Percentiles rank a stretch among this genome's conserved stretches.
These are phyloP conservation scores for Mantis religiosa DNA, from an alignment of 2,888 invertebrate species.

Conservation along the genomic window DNA sequence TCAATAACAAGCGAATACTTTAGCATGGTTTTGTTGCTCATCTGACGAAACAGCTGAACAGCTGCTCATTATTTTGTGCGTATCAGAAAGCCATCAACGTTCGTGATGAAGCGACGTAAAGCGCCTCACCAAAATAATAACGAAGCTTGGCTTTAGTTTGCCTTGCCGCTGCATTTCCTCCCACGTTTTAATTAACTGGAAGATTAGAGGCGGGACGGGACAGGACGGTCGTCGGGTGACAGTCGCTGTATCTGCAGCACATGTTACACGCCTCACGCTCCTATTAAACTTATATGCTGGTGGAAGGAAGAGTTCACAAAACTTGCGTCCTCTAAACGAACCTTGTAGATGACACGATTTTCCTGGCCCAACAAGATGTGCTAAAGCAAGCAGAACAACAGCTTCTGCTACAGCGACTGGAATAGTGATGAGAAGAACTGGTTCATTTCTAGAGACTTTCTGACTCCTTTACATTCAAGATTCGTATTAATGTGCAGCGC, in stretches of 20 bases:
- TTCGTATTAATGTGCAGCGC: too few relatives aligned
- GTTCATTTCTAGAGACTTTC: too few relatives aligned
- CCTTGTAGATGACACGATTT: not conserved
- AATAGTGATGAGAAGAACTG: too few relatives aligned
- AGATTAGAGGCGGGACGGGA: not conserved
- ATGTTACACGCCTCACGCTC: not conserved
- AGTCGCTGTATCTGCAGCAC: not conserved
- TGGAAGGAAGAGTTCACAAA: not conserved
- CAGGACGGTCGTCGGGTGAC: not conserved
- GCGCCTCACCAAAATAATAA: not conserved
- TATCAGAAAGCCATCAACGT: not conserved
- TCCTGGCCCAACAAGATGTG: not conserved
- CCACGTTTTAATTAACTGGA: not conserved
- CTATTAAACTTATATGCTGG: not conserved
- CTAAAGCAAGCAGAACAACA: not conserved
- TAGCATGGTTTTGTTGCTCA: too few relatives aligned
- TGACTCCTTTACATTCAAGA: too few relatives aligned
- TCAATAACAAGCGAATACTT: too few relatives aligned
- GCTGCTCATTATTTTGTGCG: not conserved
- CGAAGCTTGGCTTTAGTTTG: not conserved
- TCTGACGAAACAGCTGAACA: not conserved
- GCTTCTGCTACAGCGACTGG: too few relatives aligned
- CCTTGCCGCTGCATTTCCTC: not conserved
- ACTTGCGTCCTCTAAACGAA: not conserved
- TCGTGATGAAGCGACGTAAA: not conserved